A percentile compares a stretch with the other conserved stretches of the same genome.
phyloP scores from a whole-genome alignment of 2,113 vertebrate genomes.

The Poecilia latipinna region DNA sequence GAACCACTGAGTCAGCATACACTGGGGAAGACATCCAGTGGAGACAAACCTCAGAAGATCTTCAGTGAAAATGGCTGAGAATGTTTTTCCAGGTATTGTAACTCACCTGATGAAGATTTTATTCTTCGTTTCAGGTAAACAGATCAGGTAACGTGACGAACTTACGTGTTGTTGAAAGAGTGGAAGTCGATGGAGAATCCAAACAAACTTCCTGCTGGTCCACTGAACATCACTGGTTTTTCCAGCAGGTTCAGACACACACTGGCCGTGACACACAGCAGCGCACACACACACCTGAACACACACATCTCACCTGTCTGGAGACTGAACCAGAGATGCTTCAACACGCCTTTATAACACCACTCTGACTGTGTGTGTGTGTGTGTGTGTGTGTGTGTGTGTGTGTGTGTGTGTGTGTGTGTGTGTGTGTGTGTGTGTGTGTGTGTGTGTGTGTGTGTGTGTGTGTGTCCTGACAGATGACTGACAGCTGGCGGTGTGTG shows the following conservation, averaged over 20 bases:
- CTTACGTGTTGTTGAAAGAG: slow-evolving; percentile 13
- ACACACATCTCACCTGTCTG: slow-evolving; percentile 17
- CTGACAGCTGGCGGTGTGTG: neutral
- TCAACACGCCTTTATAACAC: neutral
- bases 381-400: too few species aligned
- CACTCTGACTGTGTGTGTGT: neutral
- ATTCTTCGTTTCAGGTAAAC: neutral
- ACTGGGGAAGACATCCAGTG: too few species aligned
- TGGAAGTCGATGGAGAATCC: slow-evolving; percentile 41
- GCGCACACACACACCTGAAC: slow-evolving; percentile 17
- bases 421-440: neutral
- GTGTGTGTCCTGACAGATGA: slow-evolving; percentile 8
- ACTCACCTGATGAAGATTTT: neutral
- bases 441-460: neutral
- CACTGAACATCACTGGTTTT: slow-evolving; percentile 20
- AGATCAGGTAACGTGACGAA: neutral
- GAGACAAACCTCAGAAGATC: too few species aligned
- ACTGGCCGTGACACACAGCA: slow-evolving; percentile 23
- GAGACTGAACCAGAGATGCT: neutral
- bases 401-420: neutral
- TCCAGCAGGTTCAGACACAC: slow-evolving; percentile 32
- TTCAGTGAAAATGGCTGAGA: too few species aligned
- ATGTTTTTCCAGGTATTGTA: neutral
- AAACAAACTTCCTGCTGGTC: slow-evolving; percentile 37
- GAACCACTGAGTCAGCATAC: too few species aligned